A percentile compares a stretch with the other conserved stretches of the same genome.
These are phyloP conservation scores for Anastrepha obliqua DNA, from an alignment of 1,140 invertebrate genomes.

Conservation along the genomic window DNA sequence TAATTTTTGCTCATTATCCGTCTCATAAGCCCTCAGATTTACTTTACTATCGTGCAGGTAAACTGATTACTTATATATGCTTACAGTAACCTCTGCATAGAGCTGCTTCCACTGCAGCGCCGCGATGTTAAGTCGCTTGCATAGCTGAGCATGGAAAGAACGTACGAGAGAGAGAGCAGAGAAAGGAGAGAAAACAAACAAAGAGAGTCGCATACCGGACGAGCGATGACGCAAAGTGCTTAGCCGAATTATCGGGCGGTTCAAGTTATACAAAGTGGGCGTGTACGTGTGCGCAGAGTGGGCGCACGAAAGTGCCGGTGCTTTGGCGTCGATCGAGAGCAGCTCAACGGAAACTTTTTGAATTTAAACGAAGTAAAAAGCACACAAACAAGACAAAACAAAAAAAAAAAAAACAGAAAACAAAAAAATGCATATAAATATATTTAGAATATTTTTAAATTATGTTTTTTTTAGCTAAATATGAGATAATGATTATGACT, in stretches of 20 bases:
- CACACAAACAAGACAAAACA: conserved; percentile 39
- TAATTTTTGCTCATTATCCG: conserved; percentile 24
- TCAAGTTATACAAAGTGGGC: background rate
- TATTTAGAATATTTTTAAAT: conserved; percentile 26
- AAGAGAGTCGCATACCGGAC: background rate
- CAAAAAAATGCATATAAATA: conserved; percentile 54
- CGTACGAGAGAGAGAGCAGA: background rate
- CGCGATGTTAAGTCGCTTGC: conserved; percentile 33
- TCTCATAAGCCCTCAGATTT: background rate
- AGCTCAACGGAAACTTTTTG: conserved; percentile 1
- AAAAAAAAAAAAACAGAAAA: background rate
- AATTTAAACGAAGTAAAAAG: conserved; percentile 36
- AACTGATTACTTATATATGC: background rate
- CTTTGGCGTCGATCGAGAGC: background rate
- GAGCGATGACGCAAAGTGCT: background rate
- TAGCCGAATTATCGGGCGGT: background rate
- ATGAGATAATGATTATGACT: background rate
- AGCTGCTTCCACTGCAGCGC: conserved; percentile 61
- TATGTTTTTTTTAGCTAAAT: conserved; percentile 41
- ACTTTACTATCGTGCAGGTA: too few relatives aligned
- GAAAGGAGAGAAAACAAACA: too few relatives aligned
- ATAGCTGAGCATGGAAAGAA: conserved; percentile 14
- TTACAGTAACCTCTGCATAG: conserved; percentile 72
- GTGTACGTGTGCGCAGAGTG: background rate
- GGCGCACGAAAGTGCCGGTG: background rate